These are phyloP conservation scores for Philaethria dido DNA, from an alignment of 2,888 invertebrate species.

Conservation along the genomic window DNA sequence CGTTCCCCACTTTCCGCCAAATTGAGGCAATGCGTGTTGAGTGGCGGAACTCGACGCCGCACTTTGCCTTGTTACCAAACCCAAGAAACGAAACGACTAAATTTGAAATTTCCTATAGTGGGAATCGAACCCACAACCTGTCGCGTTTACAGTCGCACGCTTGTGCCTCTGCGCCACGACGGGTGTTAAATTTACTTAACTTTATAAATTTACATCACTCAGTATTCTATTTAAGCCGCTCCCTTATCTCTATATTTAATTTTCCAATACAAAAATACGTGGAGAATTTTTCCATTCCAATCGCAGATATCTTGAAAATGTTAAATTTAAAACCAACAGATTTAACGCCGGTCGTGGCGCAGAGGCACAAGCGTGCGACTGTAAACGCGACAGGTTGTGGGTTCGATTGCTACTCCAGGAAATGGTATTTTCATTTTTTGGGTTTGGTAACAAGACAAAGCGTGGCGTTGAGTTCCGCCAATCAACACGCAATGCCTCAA, in stretches of 20 bases:
- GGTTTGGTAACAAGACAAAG: background rate
- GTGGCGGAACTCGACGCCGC: too few species aligned
- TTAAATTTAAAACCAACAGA: conserved; percentile 12
- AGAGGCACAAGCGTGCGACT: background rate
- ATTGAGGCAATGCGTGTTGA: too few species aligned
- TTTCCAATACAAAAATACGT: conserved; percentile 18
- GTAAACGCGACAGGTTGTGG: background rate
- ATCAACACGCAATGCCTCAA: background rate
- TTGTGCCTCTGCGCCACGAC: too few species aligned
- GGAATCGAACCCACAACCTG: too few species aligned
- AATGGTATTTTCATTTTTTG: too few species aligned
- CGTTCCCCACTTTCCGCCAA: too few species aligned
- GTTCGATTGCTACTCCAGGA: background rate
- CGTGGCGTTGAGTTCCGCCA: background rate
- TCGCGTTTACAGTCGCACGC: too few species aligned
- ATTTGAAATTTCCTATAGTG: too few species aligned
- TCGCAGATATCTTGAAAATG: background rate
- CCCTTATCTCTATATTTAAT: conserved; percentile 14
- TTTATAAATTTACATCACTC: conserved; percentile 17
- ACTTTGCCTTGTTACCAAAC: too few species aligned
- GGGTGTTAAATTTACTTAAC: conserved; percentile 12
- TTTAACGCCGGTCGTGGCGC: background rate
- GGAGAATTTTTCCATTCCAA: conserved; percentile 1
- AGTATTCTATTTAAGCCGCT: conserved; percentile 16
- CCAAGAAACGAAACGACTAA: too few species aligned